Base-by-base conservation (phyloP, 2,113 vertebrate species). In the Bubo scandiacus region DNA sequence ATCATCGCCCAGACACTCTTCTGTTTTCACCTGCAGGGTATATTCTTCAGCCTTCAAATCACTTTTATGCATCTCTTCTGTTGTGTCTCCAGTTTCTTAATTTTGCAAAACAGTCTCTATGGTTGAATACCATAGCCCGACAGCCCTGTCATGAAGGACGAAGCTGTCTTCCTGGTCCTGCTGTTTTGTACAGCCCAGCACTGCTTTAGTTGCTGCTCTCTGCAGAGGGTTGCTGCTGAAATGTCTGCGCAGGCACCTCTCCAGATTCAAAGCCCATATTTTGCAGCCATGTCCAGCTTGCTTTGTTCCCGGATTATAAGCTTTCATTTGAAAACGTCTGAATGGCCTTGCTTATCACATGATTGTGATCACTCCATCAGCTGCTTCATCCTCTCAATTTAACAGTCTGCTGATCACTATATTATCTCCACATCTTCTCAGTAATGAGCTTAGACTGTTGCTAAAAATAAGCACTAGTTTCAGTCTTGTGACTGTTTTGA, bases 401-500 rank as follows among this genome's bases (percentile, higher is more conserved):
- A 85, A 80, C 75, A 79, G 87, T 83, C 81, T 83, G 34, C 40
- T 77, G 58, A 86, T 81, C 65, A 21, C 62, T 80, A 11, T 45
- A 49, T 80, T 91, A 88, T 77, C 58, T 94, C 52, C 71, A 49
- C 26, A 29, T 80, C 93, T 94, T 77, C 78, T 66, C 36, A 23
- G 13, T 65, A 90, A 73, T 42, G 21, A 90, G 75, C 23, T 80
- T 75, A 62, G 16, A 8, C 4, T 68, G 22, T n/a, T 77, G 11
- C 85, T 90, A 95, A 93, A 92, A 94, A 91, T 82, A 95, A 68
- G 36, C 40, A 49, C 54, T 49, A 26, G 9, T 54, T 91, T 87
- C 70, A 70, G 43, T 20, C 70, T 61, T 72, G 36, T 71, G 57
- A 63, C 27, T 85, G 16, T 22, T 62, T 89, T 72, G 20, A 65